Conservation (phyloP, 2,888 invertebrate genomes). For the Glaucopsyche alexis region DNA sequence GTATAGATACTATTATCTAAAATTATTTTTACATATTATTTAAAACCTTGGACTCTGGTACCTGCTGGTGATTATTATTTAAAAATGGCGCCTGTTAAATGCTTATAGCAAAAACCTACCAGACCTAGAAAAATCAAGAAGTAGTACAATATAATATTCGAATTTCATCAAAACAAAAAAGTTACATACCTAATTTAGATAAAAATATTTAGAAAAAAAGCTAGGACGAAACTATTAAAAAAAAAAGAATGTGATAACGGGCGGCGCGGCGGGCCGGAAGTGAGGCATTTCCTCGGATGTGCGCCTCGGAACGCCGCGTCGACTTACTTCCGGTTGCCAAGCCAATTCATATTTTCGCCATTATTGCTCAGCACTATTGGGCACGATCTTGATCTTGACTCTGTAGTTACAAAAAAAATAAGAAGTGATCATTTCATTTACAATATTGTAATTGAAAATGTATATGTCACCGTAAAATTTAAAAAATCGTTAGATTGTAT, state of each 20-base stretch:
- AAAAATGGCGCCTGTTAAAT: background rate
- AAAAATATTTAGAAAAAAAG: background rate
- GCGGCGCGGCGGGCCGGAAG: conserved; percentile 16
- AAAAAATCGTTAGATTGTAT: too few relatives aligned
- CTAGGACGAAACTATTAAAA: background rate
- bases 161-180: too few relatives aligned
- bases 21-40: too few relatives aligned
- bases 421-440: too few relatives aligned
- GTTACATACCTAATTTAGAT: background rate
- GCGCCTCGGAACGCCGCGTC: conserved; percentile 34
- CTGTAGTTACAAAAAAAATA: background rate
- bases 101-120: background rate
- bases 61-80: too few relatives aligned
- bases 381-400: background rate
- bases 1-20: too few relatives aligned
- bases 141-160: too few relatives aligned
- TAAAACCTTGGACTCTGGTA: too few relatives aligned
- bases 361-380: background rate
- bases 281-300: conserved; percentile 36
- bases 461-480: too few relatives aligned
- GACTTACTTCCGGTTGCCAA: conserved; percentile 32
- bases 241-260: conserved; percentile 24
- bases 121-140: too few relatives aligned
- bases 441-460: too few relatives aligned
- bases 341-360: conserved; percentile 20